These are phyloP conservation scores for Stigmatopora argus DNA, from an alignment of 2,113 vertebrate species.

Conservation along the genomic window DNA sequence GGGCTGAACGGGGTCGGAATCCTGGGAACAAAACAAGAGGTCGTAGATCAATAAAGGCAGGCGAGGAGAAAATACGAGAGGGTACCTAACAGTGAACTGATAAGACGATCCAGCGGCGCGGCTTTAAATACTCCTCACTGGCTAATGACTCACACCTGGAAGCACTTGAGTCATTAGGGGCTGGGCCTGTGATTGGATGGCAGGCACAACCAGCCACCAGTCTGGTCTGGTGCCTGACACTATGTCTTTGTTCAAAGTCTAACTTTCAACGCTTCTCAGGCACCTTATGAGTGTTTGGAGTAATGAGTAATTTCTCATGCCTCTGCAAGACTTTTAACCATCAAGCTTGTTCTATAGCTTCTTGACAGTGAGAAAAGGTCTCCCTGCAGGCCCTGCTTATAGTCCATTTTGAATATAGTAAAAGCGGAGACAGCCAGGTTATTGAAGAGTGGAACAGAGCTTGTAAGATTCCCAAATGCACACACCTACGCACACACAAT, in stretches of 20 bases:
- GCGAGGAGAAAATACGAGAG: no score
- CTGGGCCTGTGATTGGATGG: no score
- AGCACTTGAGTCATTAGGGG: no score
- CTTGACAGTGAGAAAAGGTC: slow-evolving; percentile 14
- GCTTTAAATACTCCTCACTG: no score
- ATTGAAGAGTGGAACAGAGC: slow-evolving; percentile 13
- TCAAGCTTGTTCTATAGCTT: slow-evolving; percentile 8
- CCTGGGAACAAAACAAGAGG: no score
- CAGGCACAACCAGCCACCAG: no score
- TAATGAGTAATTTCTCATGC: slow-evolving; percentile 29
- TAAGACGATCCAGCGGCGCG: no score
- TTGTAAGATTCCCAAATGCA: slow-evolving; percentile 17
- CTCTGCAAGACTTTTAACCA: slow-evolving; percentile 4
- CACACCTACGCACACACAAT: slow-evolving; percentile 19
- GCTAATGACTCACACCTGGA: no score
- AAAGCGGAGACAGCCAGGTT: slow-evolving; percentile 29
- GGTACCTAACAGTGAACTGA: no score
- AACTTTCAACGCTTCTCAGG: background rate
- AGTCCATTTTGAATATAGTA: slow-evolving; percentile 27
- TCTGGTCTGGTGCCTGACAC: no score
- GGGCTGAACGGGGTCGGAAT: no score
- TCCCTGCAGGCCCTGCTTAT: slow-evolving; percentile 7
- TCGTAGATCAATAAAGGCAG: no score
- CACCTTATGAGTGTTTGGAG: background rate
- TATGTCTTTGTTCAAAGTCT: background rate